Conservation (phyloP, 2,113 vertebrate species). For the human (Homo sapiens) region DNA sequence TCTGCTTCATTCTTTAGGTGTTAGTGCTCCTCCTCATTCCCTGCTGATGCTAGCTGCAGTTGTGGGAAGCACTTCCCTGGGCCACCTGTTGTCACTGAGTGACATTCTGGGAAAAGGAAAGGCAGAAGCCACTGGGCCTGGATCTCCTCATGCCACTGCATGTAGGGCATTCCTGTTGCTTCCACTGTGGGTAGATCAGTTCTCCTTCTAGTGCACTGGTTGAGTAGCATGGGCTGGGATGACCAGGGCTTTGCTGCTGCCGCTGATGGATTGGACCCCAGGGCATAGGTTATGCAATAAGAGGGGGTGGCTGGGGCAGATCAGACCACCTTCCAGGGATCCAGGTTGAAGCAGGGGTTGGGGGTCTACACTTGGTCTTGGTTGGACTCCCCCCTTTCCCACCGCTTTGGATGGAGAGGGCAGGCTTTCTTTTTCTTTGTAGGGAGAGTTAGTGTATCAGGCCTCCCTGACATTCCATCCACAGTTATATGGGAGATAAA, state of each 20-base stretch:
- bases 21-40: background rate
- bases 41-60: background rate
- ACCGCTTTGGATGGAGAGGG: background rate
- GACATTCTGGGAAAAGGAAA: background rate
- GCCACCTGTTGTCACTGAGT: background rate
- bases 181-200: background rate
- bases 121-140: background rate
- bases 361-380: background rate
- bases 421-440: too few relatives aligned
- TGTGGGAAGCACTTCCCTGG: background rate
- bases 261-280: too few relatives aligned
- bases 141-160: background rate
- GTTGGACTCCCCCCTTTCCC: background rate
- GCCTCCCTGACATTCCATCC: background rate
- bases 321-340: background rate
- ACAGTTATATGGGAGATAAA: background rate
- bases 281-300: background rate
- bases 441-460: background rate
- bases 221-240: background rate
- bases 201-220: background rate
- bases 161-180: too few relatives aligned
- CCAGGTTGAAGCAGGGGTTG: background rate
- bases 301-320: background rate
- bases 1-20: background rate
- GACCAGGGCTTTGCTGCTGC: background rate